These are phyloP conservation scores for Nemotelus nigrinus DNA, from an alignment of 2,888 invertebrate species.

Conservation along the genomic window DNA sequence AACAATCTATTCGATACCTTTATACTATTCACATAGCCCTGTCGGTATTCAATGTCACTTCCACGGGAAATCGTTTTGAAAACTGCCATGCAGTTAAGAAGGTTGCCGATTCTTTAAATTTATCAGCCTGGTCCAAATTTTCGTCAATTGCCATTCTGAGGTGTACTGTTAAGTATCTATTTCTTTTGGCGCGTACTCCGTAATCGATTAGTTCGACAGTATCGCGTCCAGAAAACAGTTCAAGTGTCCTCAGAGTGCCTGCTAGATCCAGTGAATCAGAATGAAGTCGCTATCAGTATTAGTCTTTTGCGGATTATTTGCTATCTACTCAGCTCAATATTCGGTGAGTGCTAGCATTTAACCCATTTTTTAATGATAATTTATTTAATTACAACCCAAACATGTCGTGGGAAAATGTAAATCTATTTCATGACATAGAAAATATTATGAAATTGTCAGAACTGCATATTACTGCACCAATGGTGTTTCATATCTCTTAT, in stretches of 20 bases:
- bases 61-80: constrained; percentile 8
- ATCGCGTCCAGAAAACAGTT: constrained; percentile 1
- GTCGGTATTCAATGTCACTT: neutral
- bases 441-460: no score
- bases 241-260: neutral
- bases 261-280: neutral
- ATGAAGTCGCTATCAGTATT: constrained; percentile 24
- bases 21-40: neutral
- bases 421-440: no score
- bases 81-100: constrained; percentile 4
- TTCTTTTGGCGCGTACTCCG: neutral
- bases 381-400: no score
- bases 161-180: constrained; percentile 15
- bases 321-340: constrained; percentile 21
- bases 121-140: constrained; percentile 18
- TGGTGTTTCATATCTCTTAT: no score
- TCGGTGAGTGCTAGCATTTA: constrained; percentile 8
- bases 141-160: constrained; percentile 31
- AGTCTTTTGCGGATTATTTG: constrained; percentile 37
- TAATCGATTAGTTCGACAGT: neutral
- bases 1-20: constrained; percentile 5
- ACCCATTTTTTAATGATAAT: neutral
- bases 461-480: no score
- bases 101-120: constrained; percentile 35
- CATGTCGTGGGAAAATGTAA: no score